Evolutionary conservation across 2,888 invertebrate genomes (phyloP), one percentile per base, ranked within the genome.

Genomic region (Drosophila kuntzei): DNA sequence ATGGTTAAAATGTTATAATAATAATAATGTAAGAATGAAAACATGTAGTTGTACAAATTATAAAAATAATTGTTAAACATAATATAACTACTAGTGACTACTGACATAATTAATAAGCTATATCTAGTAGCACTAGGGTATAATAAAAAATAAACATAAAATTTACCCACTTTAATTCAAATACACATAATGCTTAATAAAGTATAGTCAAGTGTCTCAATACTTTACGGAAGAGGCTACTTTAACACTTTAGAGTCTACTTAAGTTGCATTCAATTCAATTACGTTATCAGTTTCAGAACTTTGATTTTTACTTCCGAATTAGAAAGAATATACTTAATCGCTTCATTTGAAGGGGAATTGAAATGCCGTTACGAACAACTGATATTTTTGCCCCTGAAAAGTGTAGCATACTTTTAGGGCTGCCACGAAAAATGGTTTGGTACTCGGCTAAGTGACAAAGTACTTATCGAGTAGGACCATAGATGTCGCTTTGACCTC

Each of bases 401-500:
- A 32, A 22, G 0, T 20, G 1, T 39, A 14, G 69, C 51, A 47
- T 51, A 41, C 49, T 20, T 25, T 64, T 14, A 6, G 32, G 55
- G 12, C 2, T 2, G 9, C 1, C 18, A n/a, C 2, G 9, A 0
- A 12, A 59, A 51, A 12, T 41, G 76, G 71, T 71, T 50, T 18
- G 12, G 4, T 3, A 11, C 49, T 16, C 11, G 2, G 60, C 76
- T 71, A 50, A 0, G 0, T 5, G 8, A 8, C 1, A 1, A 32
- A 4, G 5, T 20, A n/a, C 12, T 18, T 12, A n/a, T 8, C 1
- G 1, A 2, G 4, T 1, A 2, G 2, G 1, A 2, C 34, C 7
- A 22, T 14, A 41, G 75, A 57, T 67, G 69, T 22, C n/a, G n/a
- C n/a, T n/a, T n/a, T n/a, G n/a, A n/a, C n/a, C n/a, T n/a, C n/a